These are phyloP conservation scores for Kobus ellipsiprymnus DNA, from an alignment of 2,113 vertebrate genomes.

Conservation along the genomic window DNA sequence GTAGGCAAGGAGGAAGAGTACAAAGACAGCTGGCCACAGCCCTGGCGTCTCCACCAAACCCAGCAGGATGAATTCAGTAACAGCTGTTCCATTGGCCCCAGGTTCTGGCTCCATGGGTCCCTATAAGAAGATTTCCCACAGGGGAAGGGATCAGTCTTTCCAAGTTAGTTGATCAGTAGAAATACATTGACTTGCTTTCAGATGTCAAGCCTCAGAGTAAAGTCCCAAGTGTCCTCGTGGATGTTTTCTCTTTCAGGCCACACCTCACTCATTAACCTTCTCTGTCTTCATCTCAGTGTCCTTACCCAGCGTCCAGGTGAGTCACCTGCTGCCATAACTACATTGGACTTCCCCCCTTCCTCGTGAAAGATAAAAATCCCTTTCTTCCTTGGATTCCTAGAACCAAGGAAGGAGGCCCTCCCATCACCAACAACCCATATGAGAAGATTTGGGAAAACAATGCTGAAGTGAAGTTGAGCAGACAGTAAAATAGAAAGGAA, in stretches of 20 bases:
- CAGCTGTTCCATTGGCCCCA: slow-evolving; percentile 20
- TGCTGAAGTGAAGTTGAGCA: neutral
- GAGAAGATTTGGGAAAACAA: neutral
- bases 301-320: neutral
- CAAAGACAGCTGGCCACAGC: slow-evolving; percentile 63
- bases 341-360: neutral
- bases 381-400: neutral
- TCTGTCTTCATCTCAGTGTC: neutral
- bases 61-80: slow-evolving; percentile 61
- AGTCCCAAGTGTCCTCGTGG: no score
- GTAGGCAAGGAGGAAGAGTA: slow-evolving; percentile 59
- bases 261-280: neutral
- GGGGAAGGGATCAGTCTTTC: neutral
- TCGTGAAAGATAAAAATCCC: neutral
- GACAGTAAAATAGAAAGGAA: neutral
- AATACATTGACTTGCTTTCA: neutral
- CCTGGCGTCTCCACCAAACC: slow-evolving; percentile 54
- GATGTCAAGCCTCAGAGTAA: neutral
- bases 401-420: neutral
- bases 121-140: neutral
- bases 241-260: neutral
- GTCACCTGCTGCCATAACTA: neutral
- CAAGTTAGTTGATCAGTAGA: neutral
- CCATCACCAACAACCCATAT: neutral
- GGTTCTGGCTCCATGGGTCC: slow-evolving; percentile 12